phyloP scores from a whole-genome alignment of 2,888 invertebrate species.

The Lasioglossum morio region DNA sequence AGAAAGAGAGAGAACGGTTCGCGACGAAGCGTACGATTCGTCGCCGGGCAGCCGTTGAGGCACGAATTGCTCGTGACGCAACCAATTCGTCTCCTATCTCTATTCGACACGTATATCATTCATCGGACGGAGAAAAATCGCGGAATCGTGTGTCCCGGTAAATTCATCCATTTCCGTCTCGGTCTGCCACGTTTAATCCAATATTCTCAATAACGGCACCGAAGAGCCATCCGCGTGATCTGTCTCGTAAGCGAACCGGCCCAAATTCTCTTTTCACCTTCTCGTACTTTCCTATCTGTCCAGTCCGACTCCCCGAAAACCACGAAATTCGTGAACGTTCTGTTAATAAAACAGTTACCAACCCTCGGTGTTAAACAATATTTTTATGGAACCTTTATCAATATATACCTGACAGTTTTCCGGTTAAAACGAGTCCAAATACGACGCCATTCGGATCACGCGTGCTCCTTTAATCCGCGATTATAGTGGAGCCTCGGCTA shows the following conservation, averaged over 20 bases:
- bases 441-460: too few species aligned
- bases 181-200: constrained; percentile 26
- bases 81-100: constrained; percentile 65
- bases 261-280: background rate
- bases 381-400: too few species aligned
- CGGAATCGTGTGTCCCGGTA: constrained; percentile 37
- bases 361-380: too few species aligned
- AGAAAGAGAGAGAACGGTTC: background rate
- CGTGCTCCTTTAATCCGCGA: too few species aligned
- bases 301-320: too few species aligned
- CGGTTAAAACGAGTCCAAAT: too few species aligned
- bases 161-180: constrained; percentile 53
- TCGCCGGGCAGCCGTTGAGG: constrained; percentile 53
- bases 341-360: too few species aligned
- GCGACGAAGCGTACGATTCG: constrained; percentile 56
- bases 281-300: background rate
- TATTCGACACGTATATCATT: constrained; percentile 65
- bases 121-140: constrained; percentile 66
- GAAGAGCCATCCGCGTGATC: background rate
- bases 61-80: constrained; percentile 62
- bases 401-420: too few species aligned
- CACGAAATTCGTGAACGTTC: too few species aligned
- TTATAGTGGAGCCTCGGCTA: too few species aligned
- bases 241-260: background rate
- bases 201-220: constrained; percentile 17